Evolutionary conservation across 2,888 invertebrate species (phyloP).

Genomic region (Theretra japonica): DNA sequence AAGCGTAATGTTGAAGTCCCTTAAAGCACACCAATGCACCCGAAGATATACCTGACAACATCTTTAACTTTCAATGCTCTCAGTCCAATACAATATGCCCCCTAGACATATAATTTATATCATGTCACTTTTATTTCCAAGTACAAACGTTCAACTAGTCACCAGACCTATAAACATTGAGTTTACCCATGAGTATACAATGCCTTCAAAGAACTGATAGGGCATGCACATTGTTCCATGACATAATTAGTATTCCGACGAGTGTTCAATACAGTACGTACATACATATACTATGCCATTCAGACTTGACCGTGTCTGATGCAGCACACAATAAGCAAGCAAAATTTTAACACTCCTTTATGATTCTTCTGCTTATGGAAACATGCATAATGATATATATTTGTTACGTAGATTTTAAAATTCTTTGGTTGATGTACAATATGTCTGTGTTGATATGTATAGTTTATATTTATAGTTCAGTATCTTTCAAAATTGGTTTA

Average conservation of each 20-base stretch:
- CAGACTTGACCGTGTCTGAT: conserved; percentile 79
- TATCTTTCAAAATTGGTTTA: too few species aligned
- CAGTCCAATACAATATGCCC: too few species aligned
- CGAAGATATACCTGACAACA: neutral
- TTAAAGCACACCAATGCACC: too few species aligned
- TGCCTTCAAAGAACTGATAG: conserved; percentile 64
- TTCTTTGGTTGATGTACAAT: neutral
- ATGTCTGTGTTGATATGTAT: neutral
- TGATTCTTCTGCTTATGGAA: neutral
- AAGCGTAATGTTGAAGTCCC: too few species aligned
- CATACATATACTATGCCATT: conserved; percentile 62
- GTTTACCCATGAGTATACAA: conserved; percentile 41
- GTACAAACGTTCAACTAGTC: neutral
- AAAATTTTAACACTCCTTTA: conserved; percentile 18
- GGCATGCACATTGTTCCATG: conserved; percentile 61
- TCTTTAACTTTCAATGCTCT: too few species aligned
- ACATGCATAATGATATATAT: neutral
- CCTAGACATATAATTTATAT: too few species aligned
- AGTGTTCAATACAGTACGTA: conserved; percentile 44
- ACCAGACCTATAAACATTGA: conserved; percentile 27
- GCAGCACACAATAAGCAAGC: conserved; percentile 52
- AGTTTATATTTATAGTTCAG: neutral
- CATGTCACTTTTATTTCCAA: neutral
- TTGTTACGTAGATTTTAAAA: neutral
- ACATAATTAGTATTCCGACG: conserved; percentile 64